Evolutionary conservation across 2,797 vertebrate genomes (phyloP).

Genomic region (Paguma larvata): DNA sequence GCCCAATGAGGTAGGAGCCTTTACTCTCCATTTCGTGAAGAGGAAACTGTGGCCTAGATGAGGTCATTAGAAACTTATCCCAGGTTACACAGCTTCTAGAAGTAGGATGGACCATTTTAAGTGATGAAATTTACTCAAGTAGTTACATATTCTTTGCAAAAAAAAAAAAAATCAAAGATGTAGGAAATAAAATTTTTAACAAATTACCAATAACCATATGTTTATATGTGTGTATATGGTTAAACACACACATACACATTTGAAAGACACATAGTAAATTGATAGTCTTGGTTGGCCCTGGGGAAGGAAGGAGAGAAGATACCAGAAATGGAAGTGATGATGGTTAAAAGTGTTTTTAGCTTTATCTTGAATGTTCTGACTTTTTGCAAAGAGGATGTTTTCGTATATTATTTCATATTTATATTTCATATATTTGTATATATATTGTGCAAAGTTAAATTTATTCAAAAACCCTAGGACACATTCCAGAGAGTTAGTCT

Average conservation of each 20-base stretch:
- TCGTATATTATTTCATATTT: not conserved
- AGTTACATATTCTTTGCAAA: conserved; percentile 18
- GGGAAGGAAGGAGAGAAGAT: not conserved
- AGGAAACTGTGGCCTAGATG: not conserved
- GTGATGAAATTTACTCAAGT: not conserved
- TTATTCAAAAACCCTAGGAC: conserved; percentile 5
- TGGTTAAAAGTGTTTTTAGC: not conserved
- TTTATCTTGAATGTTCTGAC: not conserved
- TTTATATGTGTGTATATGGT: not conserved
- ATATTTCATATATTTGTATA: no score
- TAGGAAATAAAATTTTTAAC: not conserved
- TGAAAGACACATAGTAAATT: not conserved
- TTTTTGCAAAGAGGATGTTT: not conserved
- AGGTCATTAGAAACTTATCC: not conserved
- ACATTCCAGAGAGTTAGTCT: not conserved
- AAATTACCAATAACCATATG: not conserved
- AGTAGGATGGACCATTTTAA: not conserved
- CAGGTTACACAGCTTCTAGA: not conserved
- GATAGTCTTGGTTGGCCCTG: not conserved
- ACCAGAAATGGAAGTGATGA: not conserved
- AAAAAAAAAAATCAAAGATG: not conserved
- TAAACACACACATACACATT: not conserved
- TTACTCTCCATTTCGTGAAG: not conserved
- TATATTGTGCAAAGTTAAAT: not conserved
- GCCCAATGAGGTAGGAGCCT: not conserved